Conservation (phyloP, 2,888 invertebrate genomes). For the Lasioglossum lativentre region DNA sequence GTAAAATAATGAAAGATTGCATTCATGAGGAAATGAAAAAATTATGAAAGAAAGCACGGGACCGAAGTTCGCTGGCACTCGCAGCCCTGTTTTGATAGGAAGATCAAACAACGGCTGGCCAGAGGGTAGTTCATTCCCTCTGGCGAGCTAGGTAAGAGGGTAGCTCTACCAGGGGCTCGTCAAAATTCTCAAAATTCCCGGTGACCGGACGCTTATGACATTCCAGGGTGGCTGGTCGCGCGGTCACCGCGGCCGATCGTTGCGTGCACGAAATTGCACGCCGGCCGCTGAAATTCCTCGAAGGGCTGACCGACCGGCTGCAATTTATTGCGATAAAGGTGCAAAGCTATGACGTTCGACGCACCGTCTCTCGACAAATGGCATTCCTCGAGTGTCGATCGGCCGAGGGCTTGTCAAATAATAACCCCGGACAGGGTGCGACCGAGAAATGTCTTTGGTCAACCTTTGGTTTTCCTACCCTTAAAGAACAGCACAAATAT, state of each 20-base stretch:
- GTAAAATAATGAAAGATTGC: neutral
- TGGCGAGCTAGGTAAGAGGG: neutral
- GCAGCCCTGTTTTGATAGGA: neutral
- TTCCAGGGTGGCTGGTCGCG: slow-evolving; percentile 71
- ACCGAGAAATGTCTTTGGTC: slow-evolving; percentile 14
- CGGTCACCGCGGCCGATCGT: slow-evolving; percentile 64
- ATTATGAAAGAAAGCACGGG: neutral
- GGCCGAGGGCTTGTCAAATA: slow-evolving; percentile 39
- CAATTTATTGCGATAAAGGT: slow-evolving; percentile 72
- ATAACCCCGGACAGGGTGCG: slow-evolving; percentile 39
- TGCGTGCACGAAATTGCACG: slow-evolving; percentile 79
- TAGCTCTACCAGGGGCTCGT: slow-evolving; percentile 40
- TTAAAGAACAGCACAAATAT: neutral
- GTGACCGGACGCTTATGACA: slow-evolving; percentile 72
- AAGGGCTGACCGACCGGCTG: slow-evolving; percentile 68
- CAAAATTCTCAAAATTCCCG: slow-evolving; percentile 74
- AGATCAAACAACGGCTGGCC: slow-evolving; percentile 2
- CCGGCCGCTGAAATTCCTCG: slow-evolving; percentile 75
- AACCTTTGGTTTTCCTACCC: no score
- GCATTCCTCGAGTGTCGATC: slow-evolving; percentile 63
- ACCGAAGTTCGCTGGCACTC: neutral
- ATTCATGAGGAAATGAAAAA: neutral
- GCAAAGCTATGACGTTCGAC: slow-evolving; percentile 71
- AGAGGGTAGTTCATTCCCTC: slow-evolving; percentile 1
- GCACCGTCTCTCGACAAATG: slow-evolving; percentile 67